Base-by-base conservation (phyloP, 2,113 vertebrate genomes). In the Plecotus auritus region DNA sequence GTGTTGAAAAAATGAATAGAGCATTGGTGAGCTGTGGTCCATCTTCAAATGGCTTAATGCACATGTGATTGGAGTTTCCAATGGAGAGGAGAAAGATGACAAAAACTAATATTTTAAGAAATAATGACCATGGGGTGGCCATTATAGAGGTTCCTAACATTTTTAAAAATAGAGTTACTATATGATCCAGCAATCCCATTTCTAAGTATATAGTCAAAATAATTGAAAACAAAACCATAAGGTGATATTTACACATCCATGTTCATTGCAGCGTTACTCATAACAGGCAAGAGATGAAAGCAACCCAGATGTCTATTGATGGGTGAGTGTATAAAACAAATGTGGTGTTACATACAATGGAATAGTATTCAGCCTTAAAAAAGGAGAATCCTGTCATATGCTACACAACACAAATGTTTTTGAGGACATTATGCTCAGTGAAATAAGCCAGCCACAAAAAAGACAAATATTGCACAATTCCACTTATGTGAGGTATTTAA, bases 71-170 rank as follows among this genome's bases (percentile, higher is more conserved):
- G 18, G 37, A 67, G 23, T 64, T 49, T 91, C 74, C 76, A 78
- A 56, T 78, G 67, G 16, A 93, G 2, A 76, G 2, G 49, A 69
- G 40, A 47, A 64, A 26, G 28, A 17, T 28, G 10, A 9, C 3
- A 92, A 85, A 72, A 93, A 82, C 70, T 9, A 93, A 17, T 40
- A 61, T 72, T 90, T 90, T 83, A 84, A 70, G 28, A 91, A 94
- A 90, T 59, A 77, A 69, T 49, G 32, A 56, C 6, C 35, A 47
- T 22, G 23, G 45, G n/a, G n/a, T 16, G 30, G 20, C 35, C 22
- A 17, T 59, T 74, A 66, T 54, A 4, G 22, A 66, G 47, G 4
- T 16, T 54, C 5, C 5, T 54, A 35, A 42, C 66, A 88, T 30
- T 74, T 42, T 66, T 23, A 74, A 74, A 81, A 81, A 66, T 28